These are phyloP conservation scores for Cryptophagus acutangulus DNA, from an alignment of 2,888 invertebrate species.

Conservation along the genomic window DNA sequence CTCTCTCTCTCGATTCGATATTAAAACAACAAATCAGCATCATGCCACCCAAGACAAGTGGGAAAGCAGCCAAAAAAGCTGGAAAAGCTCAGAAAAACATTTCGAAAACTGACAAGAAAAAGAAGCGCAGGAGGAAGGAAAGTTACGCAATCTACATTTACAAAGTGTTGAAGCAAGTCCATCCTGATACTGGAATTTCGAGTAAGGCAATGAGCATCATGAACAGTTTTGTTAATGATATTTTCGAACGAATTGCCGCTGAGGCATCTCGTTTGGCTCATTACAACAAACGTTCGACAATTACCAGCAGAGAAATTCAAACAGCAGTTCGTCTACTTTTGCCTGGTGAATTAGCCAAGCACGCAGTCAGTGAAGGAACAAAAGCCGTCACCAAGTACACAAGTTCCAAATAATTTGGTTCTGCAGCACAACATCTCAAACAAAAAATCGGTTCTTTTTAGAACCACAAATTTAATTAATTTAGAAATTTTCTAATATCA, in stretches of 20 bases:
- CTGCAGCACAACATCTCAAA: no score
- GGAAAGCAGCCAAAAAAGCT: constrained; percentile 50
- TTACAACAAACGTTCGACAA: constrained; percentile 60
- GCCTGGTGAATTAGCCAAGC: constrained; percentile 69
- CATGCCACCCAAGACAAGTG: constrained; percentile 45
- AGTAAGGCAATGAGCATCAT: constrained; percentile 68
- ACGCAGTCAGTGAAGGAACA: constrained; percentile 63
- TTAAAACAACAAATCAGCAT: no score
- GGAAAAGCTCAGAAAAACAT: constrained; percentile 57
- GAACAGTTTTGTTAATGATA: constrained; percentile 72
- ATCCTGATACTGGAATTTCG: constrained; percentile 62
- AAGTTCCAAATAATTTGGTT: constrained; percentile 33
- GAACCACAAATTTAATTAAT: no score
- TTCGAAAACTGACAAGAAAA: constrained; percentile 56
- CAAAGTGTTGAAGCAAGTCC: constrained; percentile 58
- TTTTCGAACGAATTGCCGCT: constrained; percentile 65
- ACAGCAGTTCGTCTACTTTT: constrained; percentile 62
- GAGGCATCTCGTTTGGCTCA: constrained; percentile 62
- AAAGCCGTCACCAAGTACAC: constrained; percentile 51
- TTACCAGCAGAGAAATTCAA: constrained; percentile 66
- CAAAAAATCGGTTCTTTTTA: no score
- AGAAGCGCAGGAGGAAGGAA: constrained; percentile 56
- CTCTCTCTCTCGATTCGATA: no score
- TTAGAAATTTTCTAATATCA: no score
- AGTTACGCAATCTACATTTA: constrained; percentile 59